Percentiles rank a stretch among this genome's conserved stretches.
phyloP scores from a whole-genome alignment of 2,113 vertebrate species.

The Cyprinodon brontotheroides region DNA sequence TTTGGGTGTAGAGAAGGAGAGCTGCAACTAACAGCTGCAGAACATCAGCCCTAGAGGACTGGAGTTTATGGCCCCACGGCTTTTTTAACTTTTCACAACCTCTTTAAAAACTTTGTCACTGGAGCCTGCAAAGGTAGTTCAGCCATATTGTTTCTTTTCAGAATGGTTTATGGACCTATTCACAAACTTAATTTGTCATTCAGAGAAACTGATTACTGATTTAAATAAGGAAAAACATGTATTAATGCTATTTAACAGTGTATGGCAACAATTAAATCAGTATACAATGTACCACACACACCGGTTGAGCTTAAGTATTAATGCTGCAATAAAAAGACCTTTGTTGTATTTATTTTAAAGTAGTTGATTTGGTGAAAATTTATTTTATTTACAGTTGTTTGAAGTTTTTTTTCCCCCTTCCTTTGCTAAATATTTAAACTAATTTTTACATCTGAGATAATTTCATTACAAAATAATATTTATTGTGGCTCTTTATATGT shows the following conservation, averaged over 20 bases:
- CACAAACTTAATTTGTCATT: too few species aligned
- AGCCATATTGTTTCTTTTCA: not conserved
- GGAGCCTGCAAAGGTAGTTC: not conserved
- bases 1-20: not conserved
- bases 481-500: too few species aligned
- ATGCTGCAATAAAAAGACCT: not conserved
- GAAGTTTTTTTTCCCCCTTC: too few species aligned
- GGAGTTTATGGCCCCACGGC: not conserved
- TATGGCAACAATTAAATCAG: not conserved
- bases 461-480: too few species aligned
- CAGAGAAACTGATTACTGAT: too few species aligned
- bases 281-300: not conserved
- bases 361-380: too few species aligned
- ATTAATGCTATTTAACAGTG: too few species aligned
- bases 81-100: not conserved
- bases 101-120: not conserved
- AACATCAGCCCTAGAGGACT: not conserved
- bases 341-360: not conserved
- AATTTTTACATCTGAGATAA: too few species aligned
- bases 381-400: too few species aligned
- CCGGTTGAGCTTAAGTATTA: not conserved
- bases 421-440: too few species aligned
- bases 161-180: not conserved
- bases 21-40: not conserved
- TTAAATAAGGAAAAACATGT: not conserved